Evolutionary conservation across 2,797 vertebrate species (phyloP), one percentile per base, ranked within the genome.

Genomic region (Synanceia verrucosa): DNA sequence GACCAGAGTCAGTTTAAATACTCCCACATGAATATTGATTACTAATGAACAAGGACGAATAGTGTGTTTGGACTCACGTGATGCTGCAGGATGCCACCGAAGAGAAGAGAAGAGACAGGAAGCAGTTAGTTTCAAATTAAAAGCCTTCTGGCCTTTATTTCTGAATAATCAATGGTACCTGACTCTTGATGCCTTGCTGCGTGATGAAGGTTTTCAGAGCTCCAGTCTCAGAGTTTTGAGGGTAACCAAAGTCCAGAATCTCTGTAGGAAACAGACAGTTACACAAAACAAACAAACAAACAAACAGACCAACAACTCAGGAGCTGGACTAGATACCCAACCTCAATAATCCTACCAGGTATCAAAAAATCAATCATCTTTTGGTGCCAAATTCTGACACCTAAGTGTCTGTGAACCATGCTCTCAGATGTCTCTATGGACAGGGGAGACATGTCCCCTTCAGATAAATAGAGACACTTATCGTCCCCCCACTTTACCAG

Each of bases 201-300:
- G 95, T 96, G 91, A 97, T 97, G 90, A 97, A 96, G 46, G 96
- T 97, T 91, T 97, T 96, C 92, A 97, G 88, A 1, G 96, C 95
- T 12, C 96, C 95, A 0, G 96, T 96, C 91, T 97, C 96, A 12
- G 96, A 97, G 86, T 96, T 97, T 83, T 97, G 96, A 77, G 95
- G 96, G 81, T 96, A 96, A 59, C 96, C 96, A 79, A 96, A 97
- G 90, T 97, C 96, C 90, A 97, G 88, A 85, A 97, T 97, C 91
- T 97, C 96, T 97, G 87, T 7, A 86, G 43, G 53, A 65, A 9
- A 74, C 39, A 70, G 12, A 59, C 29, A 63, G 24, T 41, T 12
- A 60, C 24, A 33, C 1, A 19, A 14, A 6, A 21, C 34, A 6
- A 13, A n/a, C 14, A n/a, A 2, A 9, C 18, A 23, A 0, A 3